A percentile compares a stretch with the other conserved stretches of the same genome.
phyloP scores from a whole-genome alignment of 2,797 vertebrate genomes.

The Helostoma temminkii region DNA sequence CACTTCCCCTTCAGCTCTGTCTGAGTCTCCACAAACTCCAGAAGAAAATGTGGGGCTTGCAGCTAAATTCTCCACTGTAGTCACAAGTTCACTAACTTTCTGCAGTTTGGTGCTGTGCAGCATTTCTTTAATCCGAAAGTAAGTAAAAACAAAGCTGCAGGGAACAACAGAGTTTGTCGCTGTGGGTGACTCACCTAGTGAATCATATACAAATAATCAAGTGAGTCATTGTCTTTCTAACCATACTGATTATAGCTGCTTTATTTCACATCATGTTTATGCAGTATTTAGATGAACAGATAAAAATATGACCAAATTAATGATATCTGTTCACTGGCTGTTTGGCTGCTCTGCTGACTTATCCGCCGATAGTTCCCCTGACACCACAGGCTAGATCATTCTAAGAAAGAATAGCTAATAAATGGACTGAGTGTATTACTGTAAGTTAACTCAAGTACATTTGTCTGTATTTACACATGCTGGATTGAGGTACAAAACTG shows the following conservation, averaged over 20 bases:
- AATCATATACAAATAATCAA: not conserved
- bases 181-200: not conserved
- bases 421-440: not conserved
- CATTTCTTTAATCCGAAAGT: not conserved
- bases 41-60: not conserved
- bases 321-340: not conserved
- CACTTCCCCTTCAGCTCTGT: not conserved
- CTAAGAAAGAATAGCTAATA: not conserved
- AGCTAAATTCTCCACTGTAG: not conserved
- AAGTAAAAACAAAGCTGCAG: not conserved
- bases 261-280: not conserved
- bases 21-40: conserved; percentile 1
- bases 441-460: not conserved
- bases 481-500: not conserved
- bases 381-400: not conserved
- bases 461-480: not conserved
- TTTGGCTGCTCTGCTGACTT: conserved; percentile 4
- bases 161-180: not conserved
- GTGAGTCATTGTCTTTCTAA: not conserved
- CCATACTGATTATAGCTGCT: not conserved
- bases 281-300: not conserved
- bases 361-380: not conserved
- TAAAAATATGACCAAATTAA: not conserved
- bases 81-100: not conserved
- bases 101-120: not conserved